A percentile compares a stretch with the other conserved stretches of the same genome.
Evolutionary conservation across 1,140 invertebrate genomes (phyloP).

Genomic region (Drosophila littoralis): DNA sequence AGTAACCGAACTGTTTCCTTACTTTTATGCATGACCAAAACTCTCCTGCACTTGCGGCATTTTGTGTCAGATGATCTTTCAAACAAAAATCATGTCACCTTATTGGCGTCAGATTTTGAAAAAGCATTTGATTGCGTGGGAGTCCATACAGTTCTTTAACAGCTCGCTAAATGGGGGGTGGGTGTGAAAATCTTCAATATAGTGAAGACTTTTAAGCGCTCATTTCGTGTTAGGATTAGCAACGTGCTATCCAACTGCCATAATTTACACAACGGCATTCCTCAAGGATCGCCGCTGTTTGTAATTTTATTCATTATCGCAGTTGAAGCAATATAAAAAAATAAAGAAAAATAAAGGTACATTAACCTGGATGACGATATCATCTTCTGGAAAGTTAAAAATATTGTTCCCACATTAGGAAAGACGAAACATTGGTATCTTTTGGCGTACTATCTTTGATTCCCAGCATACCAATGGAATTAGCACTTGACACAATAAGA

Average conservation of each 20-base stretch:
- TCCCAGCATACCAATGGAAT: too few relatives aligned
- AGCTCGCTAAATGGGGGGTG: slow-evolving; percentile 10
- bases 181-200: too few relatives aligned
- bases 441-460: too few relatives aligned
- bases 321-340: slow-evolving; percentile 8
- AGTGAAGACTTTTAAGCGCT: neutral
- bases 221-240: slow-evolving; percentile 8
- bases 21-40: neutral
- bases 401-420: too few relatives aligned
- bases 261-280: neutral
- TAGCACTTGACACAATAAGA: too few relatives aligned
- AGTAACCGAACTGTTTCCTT: neutral
- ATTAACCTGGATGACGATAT: too few relatives aligned
- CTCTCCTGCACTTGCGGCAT: too few relatives aligned
- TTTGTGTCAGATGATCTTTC: too few relatives aligned
- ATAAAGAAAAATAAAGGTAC: neutral
- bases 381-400: too few relatives aligned
- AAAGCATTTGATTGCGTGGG: slow-evolving; percentile 35
- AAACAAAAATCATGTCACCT: too few relatives aligned
- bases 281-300: neutral
- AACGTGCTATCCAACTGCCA: slow-evolving; percentile 6
- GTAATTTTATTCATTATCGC: slow-evolving; percentile 9
- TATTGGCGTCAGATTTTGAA: slow-evolving; percentile 24
- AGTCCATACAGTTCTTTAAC: slow-evolving; percentile 32
- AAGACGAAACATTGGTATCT: too few relatives aligned